Percentiles rank a stretch among this genome's conserved stretches.
Evolutionary conservation across 2,113 vertebrate species (phyloP).

Genomic region (Platichthys flesus): DNA sequence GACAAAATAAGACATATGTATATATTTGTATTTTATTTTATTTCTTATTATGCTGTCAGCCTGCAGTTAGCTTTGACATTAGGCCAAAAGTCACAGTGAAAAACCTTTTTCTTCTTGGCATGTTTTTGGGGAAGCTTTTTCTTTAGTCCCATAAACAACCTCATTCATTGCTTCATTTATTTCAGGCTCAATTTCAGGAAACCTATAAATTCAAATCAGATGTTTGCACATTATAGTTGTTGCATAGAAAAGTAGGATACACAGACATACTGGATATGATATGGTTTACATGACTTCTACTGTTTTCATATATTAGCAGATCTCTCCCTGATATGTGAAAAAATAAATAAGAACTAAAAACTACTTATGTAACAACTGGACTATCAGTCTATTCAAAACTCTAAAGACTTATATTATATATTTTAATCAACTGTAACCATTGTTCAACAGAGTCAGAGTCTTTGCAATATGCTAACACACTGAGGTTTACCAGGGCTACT

Average conservation of each 20-base stretch:
- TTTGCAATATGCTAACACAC: background rate
- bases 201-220: background rate
- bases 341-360: too few relatives aligned
- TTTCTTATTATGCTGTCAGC: background rate
- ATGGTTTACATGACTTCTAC: too few relatives aligned
- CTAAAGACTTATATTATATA: too few relatives aligned
- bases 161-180: constrained; percentile 12
- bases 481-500: too few relatives aligned
- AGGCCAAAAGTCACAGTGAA: background rate
- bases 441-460: background rate
- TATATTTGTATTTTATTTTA: background rate
- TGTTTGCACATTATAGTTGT: too few relatives aligned
- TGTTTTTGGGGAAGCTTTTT: constrained; percentile 61
- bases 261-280: too few relatives aligned
- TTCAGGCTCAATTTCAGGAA: background rate
- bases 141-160: constrained; percentile 18
- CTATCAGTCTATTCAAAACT: background rate
- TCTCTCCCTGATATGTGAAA: too few relatives aligned
- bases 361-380: too few relatives aligned
- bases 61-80: background rate
- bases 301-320: too few relatives aligned
- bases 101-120: background rate
- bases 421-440: too few relatives aligned
- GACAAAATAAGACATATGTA: background rate
- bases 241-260: too few relatives aligned